Percentiles rank a stretch among this genome's conserved stretches.
phyloP scores from a whole-genome alignment of 1,140 invertebrate species.

The Leptoteleia sp. region DNA sequence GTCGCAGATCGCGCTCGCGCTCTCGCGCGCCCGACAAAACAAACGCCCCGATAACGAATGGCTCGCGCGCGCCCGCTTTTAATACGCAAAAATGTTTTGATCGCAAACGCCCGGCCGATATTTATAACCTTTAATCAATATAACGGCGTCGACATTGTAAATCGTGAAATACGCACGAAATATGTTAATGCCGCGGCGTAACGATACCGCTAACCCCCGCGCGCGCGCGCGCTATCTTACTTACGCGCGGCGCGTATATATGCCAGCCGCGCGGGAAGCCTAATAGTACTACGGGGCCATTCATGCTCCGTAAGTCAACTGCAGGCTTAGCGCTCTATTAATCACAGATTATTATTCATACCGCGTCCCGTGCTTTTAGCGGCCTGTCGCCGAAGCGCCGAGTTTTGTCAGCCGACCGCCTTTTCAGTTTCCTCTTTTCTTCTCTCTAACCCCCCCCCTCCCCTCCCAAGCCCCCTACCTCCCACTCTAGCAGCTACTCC shows the following conservation, averaged over 20 bases:
- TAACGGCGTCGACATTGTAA: constrained; percentile 45
- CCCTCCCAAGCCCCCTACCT: too few relatives aligned
- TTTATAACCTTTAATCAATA: constrained; percentile 54
- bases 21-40: constrained; percentile 23
- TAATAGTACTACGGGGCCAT: too few relatives aligned
- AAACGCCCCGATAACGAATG: constrained; percentile 37
- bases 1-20: too few relatives aligned
- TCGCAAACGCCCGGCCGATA: constrained; percentile 21
- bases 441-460: too few relatives aligned
- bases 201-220: constrained; percentile 59
- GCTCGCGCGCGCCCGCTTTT: constrained; percentile 9
- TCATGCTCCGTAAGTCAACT: too few relatives aligned
- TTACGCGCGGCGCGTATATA: constrained; percentile 47
- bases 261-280: constrained; percentile 45
- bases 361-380: constrained; percentile 72
- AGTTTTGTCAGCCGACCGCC: constrained; percentile 70
- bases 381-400: constrained; percentile 62
- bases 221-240: constrained; percentile 15
- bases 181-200: constrained; percentile 53
- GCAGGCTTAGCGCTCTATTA: constrained; percentile 76
- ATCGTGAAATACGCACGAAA: constrained; percentile 48
- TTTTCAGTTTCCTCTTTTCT: constrained; percentile 62
- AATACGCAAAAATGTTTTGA: constrained; percentile 33
- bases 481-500: constrained; percentile 2
- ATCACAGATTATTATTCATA: constrained; percentile 79